Base-by-base conservation (phyloP, 2,113 vertebrate species). In the Xenopus borealis region DNA sequence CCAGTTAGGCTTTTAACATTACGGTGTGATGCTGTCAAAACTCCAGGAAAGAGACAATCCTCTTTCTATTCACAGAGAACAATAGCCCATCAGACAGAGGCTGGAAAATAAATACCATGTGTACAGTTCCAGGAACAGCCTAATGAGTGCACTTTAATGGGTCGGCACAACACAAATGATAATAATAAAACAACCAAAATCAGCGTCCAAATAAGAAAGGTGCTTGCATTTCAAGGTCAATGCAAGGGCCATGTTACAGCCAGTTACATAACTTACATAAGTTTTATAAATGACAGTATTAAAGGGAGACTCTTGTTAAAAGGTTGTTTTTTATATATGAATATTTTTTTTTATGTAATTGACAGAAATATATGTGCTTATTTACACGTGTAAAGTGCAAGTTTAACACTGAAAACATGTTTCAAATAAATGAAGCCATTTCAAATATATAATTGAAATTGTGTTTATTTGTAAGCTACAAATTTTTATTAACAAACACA, bases 21-120 rank as follows among this genome's bases (percentile, higher is more conserved):
- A 61, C 58, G 13, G 58, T 61, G 58, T 61, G 58, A 61, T 20
- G 58, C 58, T 61, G 58, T 61, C 20, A 61, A 61, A 61, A 20
- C 58, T 61, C 58, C 20, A 27, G 58, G 58, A 61, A 23, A 18
- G 13, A 27, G 58, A 61, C 58, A 27, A 61, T 61, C 53, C 53
- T 55, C 20, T 61, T 61, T 61, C 18, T 61, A 61, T 61, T 61
- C 58, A 61, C 58, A 12, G 58, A 61, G 20, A 61, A 61, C 58
- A 55, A 55, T 55, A 61, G 58, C 19, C 7, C 58, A 61, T 85
- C 72, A 57, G 58, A 74, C 53, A 55, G 65, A 19, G 75, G 80
- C 67, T 78, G 80, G 79, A 79, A 84, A 85, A 75, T 82, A 84
- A 82, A 83, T 71, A 79, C 72, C 70, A 71, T 55, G 53, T 55